phyloP scores from a whole-genome alignment of 2,888 invertebrate genomes.

The Pemphredon lugubris region DNA sequence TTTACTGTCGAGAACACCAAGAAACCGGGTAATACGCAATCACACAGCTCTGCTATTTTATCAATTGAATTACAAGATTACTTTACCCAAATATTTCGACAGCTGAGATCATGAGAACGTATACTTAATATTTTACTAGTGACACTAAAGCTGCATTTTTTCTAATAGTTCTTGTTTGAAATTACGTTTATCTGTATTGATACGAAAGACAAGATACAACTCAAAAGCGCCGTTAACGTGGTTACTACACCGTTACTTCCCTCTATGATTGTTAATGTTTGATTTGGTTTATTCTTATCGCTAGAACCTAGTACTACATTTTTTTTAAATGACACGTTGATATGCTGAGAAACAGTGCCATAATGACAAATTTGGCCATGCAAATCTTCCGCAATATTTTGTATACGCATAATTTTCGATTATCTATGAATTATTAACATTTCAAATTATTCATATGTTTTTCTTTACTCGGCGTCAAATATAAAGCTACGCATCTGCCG shows the following conservation, averaged over 20 bases:
- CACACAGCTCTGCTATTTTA: background rate
- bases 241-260: slow-evolving; percentile 28
- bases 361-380: background rate
- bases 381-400: background rate
- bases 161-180: slow-evolving; percentile 5
- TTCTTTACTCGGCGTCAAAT: too few species aligned
- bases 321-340: slow-evolving; percentile 54
- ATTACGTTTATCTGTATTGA: slow-evolving; percentile 4
- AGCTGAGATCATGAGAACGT: slow-evolving; percentile 25
- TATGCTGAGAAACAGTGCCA: slow-evolving; percentile 51
- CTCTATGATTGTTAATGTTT: slow-evolving; percentile 49
- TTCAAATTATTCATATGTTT: too few species aligned
- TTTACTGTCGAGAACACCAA: background rate
- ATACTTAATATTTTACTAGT: slow-evolving; percentile 18
- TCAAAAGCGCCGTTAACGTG: slow-evolving; percentile 4
- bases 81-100: slow-evolving; percentile 10
- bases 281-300: slow-evolving; percentile 45
- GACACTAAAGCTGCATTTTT: background rate
- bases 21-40: background rate
- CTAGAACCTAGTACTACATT: slow-evolving; percentile 20
- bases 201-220: slow-evolving; percentile 23
- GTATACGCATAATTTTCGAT: too few species aligned
- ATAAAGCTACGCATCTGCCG: too few species aligned
- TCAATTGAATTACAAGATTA: slow-evolving; percentile 12
- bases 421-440: too few species aligned